phyloP scores from a whole-genome alignment of 2,113 vertebrate species.

The Pipa parva region DNA sequence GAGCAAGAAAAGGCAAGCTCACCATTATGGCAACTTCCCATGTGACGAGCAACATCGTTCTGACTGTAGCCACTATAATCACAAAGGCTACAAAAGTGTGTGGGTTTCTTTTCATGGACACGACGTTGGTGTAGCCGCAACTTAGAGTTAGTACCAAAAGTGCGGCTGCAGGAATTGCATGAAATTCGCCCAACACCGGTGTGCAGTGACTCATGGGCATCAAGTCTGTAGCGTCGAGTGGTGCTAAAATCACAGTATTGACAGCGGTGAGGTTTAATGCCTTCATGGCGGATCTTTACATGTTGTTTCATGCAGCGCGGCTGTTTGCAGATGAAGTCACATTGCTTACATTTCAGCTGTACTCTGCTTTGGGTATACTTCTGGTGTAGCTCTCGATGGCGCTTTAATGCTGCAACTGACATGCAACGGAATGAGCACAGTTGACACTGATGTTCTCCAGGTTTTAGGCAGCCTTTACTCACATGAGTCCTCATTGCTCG shows the following conservation, averaged over 20 bases:
- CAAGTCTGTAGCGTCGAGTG: slow-evolving; percentile 78
- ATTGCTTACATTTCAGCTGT: slow-evolving; percentile 60
- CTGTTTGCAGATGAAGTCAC: slow-evolving; percentile 80
- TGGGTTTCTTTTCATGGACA: slow-evolving; percentile 82
- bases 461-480: slow-evolving; percentile 70
- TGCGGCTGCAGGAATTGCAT: slow-evolving; percentile 74
- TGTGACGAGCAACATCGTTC: slow-evolving; percentile 82
- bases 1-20: slow-evolving; percentile 68
- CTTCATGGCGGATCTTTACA: slow-evolving; percentile 76
- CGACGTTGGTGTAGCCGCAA: slow-evolving; percentile 79
- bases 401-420: slow-evolving; percentile 60
- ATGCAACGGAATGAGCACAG: slow-evolving; percentile 71
- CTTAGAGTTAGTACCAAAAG: slow-evolving; percentile 86
- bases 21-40: slow-evolving; percentile 80
- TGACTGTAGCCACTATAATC: slow-evolving; percentile 85
- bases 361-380: slow-evolving; percentile 51
- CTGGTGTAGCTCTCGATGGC: slow-evolving; percentile 63
- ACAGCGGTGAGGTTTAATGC: slow-evolving; percentile 71
- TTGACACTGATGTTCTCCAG: slow-evolving; percentile 62
- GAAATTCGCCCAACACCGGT: slow-evolving; percentile 81
- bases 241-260: slow-evolving; percentile 84
- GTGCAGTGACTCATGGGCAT: slow-evolving; percentile 86
- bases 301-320: slow-evolving; percentile 76
- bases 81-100: slow-evolving; percentile 81
- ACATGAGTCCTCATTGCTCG: slow-evolving; percentile 71